Conservation (phyloP, 2,888 invertebrate species). For the Troilus luridus region DNA sequence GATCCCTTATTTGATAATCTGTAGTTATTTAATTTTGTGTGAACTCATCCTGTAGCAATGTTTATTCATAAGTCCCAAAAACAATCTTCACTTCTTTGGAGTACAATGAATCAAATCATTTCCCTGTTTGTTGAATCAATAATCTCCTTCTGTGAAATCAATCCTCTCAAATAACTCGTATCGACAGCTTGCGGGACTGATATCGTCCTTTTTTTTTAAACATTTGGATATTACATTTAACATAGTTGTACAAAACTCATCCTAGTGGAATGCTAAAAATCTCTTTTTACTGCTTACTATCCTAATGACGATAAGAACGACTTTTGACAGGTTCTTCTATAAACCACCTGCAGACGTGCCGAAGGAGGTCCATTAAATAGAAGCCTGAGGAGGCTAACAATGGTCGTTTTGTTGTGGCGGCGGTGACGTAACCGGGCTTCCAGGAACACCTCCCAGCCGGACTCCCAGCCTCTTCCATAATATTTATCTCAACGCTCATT, state of each 20-base stretch:
- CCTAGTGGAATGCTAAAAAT: not conserved
- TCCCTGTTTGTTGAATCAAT: no score
- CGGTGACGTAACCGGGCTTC: not conserved
- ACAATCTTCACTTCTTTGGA: no score
- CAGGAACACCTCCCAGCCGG: conserved; percentile 33
- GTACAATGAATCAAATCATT: no score
- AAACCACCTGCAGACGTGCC: conserved; percentile 10
- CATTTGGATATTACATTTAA: not conserved
- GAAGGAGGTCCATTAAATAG: not conserved
- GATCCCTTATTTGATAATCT: no score
- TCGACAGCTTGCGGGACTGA: no score
- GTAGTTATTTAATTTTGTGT: no score
- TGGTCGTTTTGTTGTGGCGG: conserved; percentile 45
- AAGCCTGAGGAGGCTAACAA: conserved; percentile 29
- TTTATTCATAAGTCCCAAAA: no score
- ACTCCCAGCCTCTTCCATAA: conserved; percentile 1
- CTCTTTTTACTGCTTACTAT: not conserved
- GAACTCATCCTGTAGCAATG: no score
- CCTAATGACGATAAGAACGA: not conserved
- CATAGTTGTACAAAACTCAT: not conserved
- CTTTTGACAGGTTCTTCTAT: conserved; percentile 12
- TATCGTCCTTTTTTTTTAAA: no score
- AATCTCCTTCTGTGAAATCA: no score
- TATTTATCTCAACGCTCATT: conserved; percentile 32
- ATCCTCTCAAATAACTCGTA: no score